phyloP scores from a whole-genome alignment of 2,888 invertebrate species.

The Dasysyrphus tricinctus region DNA sequence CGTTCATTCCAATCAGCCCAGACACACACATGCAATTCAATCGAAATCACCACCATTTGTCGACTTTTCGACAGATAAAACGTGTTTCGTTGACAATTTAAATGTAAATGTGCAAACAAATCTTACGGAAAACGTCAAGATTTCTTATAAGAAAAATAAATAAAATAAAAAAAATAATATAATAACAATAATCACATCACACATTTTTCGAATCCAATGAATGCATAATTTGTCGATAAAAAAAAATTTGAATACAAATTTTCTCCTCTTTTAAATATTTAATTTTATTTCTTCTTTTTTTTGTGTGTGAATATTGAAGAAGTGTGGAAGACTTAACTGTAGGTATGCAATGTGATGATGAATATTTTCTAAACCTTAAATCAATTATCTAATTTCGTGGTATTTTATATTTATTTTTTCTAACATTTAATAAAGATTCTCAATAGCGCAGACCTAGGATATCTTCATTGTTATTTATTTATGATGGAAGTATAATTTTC shows the following conservation, averaged over 20 bases:
- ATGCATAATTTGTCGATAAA: constrained; percentile 12
- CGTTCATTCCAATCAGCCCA: constrained; percentile 47
- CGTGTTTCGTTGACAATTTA: constrained; percentile 68
- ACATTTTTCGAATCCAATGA: constrained; percentile 34
- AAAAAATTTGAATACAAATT: constrained; percentile 61
- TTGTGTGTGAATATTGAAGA: not conserved
- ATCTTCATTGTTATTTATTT: constrained; percentile 44
- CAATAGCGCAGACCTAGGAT: constrained; percentile 30
- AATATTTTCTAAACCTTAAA: constrained; percentile 31
- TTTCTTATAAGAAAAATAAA: constrained; percentile 24
- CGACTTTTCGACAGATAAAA: constrained; percentile 47
- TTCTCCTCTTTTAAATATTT: constrained; percentile 69
- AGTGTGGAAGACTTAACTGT: constrained; percentile 2
- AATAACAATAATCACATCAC: constrained; percentile 28
- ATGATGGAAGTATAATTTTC: constrained; percentile 9
- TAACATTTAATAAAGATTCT: not conserved
- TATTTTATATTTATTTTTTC: not conserved
- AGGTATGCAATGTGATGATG: constrained; percentile 8
- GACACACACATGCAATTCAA: constrained; percentile 37
- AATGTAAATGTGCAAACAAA: constrained; percentile 73
- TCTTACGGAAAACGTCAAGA: constrained; percentile 34
- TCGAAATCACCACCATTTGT: constrained; percentile 55
- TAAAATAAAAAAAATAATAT: constrained; percentile 11
- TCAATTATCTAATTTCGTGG: constrained; percentile 39
- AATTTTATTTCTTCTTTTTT: constrained; percentile 48